Evolutionary conservation across 2,113 vertebrate species (phyloP), one percentile per base, ranked within the genome.

Genomic region (Sebastes fasciatus): DNA sequence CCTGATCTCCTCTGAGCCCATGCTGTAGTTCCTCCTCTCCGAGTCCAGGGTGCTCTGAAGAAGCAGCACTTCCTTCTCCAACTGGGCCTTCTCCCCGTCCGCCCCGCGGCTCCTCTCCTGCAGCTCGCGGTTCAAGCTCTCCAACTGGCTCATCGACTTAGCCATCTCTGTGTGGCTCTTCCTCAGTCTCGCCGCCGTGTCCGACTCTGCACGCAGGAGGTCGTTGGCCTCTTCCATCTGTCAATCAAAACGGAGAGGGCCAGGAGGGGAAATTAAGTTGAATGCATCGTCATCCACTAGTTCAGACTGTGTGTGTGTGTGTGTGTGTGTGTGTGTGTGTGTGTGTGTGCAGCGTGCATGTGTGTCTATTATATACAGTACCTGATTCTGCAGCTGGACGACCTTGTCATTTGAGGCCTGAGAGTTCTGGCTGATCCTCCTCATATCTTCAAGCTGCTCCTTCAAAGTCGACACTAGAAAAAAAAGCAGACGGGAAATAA

Each of bases 201-300:
- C 98, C 0, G 98, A 98, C 93, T 99, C 98, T 2, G 96, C 97
- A 34, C 98, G 96, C 85, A 99, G 93, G 85, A 99, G 94, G 93
- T 98, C 97, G 66, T 99, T 99, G 82, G 98, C 97, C 93, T 99
- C 98, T 90, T 98, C 96, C 91, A 99, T 95, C 98, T 99, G 90
- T 87, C 49, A 54, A 76, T 52, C 26, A 71, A 9, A 48, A 54
- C 0, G 52, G 16, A 42, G 17, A 14, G n/a, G 8, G 11, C n/a
- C 8, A 43, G 42, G 13, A 42, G 40, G 34, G 62, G 4, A 57
- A 46, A 72, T 8, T 8, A 19, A 4, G 23, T 48, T 82, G 9
- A 13, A 48, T 26, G 17, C 11, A 26, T 19, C 1, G 11, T 49
- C 16, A 43, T 76, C 1, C n/a, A 13, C 16, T 46, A 1, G 8